phyloP scores from a whole-genome alignment of 2,888 invertebrate species.

The Xestoiulus laeticollis region DNA sequence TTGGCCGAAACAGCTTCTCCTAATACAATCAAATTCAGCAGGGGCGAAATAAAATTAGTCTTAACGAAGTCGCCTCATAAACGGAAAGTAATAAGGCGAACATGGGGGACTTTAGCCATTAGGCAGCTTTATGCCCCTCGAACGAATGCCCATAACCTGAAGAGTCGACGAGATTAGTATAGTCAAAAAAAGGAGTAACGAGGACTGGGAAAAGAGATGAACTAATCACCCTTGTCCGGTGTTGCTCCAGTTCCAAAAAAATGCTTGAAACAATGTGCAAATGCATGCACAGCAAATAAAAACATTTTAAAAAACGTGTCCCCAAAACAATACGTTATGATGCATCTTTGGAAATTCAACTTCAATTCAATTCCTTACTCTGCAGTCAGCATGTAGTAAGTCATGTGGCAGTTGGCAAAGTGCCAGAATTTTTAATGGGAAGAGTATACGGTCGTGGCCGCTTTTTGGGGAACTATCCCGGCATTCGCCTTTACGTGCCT shows the following conservation, averaged over 20 bases:
- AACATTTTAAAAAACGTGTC: too few relatives aligned
- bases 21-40: conserved; percentile 39
- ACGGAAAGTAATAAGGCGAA: conserved; percentile 47
- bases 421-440: too few relatives aligned
- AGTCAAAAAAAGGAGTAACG: background rate
- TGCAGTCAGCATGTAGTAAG: too few relatives aligned
- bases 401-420: too few relatives aligned
- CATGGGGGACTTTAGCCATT: conserved; percentile 15
- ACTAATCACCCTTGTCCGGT: background rate
- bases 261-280: too few relatives aligned
- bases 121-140: conserved; percentile 21
- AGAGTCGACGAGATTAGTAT: background rate
- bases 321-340: too few relatives aligned
- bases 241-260: background rate
- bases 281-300: too few relatives aligned
- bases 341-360: too few relatives aligned
- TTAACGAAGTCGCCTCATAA: conserved; percentile 46
- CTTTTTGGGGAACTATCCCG: too few relatives aligned
- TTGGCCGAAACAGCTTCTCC: conserved; percentile 30
- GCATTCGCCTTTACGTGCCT: too few relatives aligned
- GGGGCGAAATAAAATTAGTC: conserved; percentile 51
- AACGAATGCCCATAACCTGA: conserved; percentile 20
- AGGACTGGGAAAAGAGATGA: background rate
- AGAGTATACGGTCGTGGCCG: too few relatives aligned
- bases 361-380: too few relatives aligned